Base-by-base conservation (phyloP, 2,888 invertebrate genomes). In the Hemicrepidius hirtus region DNA sequence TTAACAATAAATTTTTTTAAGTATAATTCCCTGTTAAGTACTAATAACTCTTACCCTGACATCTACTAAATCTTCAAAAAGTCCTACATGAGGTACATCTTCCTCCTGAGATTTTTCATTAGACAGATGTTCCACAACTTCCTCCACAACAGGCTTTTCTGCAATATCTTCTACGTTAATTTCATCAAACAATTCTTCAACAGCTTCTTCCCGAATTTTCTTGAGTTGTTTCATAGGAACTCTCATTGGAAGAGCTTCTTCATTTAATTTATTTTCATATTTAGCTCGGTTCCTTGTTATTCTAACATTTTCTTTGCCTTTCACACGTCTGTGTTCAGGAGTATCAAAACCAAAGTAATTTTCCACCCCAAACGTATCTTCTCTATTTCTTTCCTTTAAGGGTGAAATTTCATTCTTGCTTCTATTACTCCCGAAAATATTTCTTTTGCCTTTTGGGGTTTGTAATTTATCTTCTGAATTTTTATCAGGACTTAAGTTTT, bases 11-110 rank as follows among this genome's bases (percentile, higher is more conserved):
- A n/a, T n/a, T n/a, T n/a, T n/a, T n/a, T n/a, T n/a, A n/a, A n/a
- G n/a, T n/a, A n/a, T n/a, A n/a, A n/a, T n/a, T n/a, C n/a, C n/a
- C n/a, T n/a, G n/a, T n/a, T n/a, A n/a, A n/a, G n/a, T n/a, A n/a
- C n/a, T n/a, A n/a, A n/a, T n/a, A n/a, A n/a, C n/a, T n/a, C n/a
- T 53, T 46, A 65, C 65, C 24, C 28, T 50, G 13, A 35, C 16
- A 32, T 40, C 62, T 35, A 68, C 63, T 20, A 71, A 24, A 37
- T 77, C 77, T 57, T 75, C 69, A 66, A 76, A 77, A 9, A 77
- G 59, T 9, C 68, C 67, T 12, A 74, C 59, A 13, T 10, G 40
- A 6, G 40, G 12, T 10, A n/a, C 35, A 13, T 63, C 40, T 16
- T 68, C 68, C 2, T 62, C 35, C 18, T 60, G 20, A 13, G 21